Evolutionary conservation across 1,140 invertebrate genomes (phyloP).

Genomic region (Tetramorium parvispinum): DNA sequence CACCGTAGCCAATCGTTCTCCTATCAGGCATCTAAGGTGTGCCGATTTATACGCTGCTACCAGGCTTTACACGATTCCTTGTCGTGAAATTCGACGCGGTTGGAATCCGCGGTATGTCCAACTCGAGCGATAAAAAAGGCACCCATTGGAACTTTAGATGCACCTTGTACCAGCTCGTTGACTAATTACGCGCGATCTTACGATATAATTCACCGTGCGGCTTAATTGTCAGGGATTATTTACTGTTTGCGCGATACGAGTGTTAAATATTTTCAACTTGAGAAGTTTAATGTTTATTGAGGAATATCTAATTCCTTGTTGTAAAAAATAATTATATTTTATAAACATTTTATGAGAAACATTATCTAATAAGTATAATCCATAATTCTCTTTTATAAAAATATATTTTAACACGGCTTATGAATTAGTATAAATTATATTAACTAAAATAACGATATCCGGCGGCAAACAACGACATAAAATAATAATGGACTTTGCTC

Average conservation of each 20-base stretch:
- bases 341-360: neutral
- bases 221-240: slow-evolving; percentile 21
- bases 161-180: neutral
- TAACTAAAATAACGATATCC: neutral
- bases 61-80: slow-evolving; percentile 71
- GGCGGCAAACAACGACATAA: neutral
- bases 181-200: slow-evolving; percentile 36
- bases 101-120: slow-evolving; percentile 75
- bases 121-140: slow-evolving; percentile 4
- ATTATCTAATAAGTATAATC: neutral
- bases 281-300: neutral
- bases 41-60: slow-evolving; percentile 78
- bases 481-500: neutral
- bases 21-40: slow-evolving; percentile 78
- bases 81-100: slow-evolving; percentile 70
- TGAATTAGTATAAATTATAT: neutral
- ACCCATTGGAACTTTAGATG: neutral
- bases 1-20: slow-evolving; percentile 34
- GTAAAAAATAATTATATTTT: neutral
- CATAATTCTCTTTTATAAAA: neutral
- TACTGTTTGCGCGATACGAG: neutral
- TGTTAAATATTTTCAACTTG: neutral
- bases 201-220: slow-evolving; percentile 9
- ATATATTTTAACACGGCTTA: neutral
- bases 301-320: neutral